Conservation (phyloP, 2,797 vertebrate species). For the Acrossocheilus wenchowensis region DNA sequence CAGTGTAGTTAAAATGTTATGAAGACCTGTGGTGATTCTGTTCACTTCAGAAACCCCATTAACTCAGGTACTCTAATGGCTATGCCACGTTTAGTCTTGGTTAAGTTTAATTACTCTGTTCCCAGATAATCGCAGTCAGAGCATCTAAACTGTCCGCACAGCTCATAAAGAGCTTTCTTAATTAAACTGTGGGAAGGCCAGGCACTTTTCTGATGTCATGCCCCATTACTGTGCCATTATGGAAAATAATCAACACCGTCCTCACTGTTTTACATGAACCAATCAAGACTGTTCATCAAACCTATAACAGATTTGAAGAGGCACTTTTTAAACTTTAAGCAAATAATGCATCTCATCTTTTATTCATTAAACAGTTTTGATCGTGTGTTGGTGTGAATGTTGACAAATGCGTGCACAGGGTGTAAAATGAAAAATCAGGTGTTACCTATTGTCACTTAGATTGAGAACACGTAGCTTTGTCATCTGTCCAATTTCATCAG, state of each 20-base stretch:
- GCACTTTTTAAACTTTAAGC: conserved; percentile 13
- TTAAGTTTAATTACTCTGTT: conserved; percentile 57
- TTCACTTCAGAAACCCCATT: conserved; percentile 35
- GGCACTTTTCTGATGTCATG: conserved; percentile 48
- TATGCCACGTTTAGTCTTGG: conserved; percentile 46
- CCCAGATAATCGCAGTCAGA: conserved; percentile 52
- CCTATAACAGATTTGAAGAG: not conserved
- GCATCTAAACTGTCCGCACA: conserved; percentile 47
- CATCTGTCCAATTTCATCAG: conserved; percentile 99
- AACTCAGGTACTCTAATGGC: conserved; percentile 47
- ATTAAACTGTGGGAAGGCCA: conserved; percentile 53
- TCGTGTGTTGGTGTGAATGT: not conserved
- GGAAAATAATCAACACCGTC: conserved; percentile 51
- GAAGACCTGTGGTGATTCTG: not conserved
- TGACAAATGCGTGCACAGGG: conserved; percentile 1
- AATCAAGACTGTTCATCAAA: conserved; percentile 1
- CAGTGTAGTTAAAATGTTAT: conserved; percentile 14
- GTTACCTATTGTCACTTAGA: conserved; percentile 97
- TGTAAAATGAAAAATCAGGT: conserved; percentile 30
- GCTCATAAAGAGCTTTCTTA: conserved; percentile 57
- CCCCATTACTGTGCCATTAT: conserved; percentile 49
- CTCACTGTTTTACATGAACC: conserved; percentile 28
- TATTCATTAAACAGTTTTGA: conserved; percentile 8
- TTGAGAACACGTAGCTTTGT: conserved; percentile 97
- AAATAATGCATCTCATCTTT: not conserved